Evolutionary conservation across 2,113 vertebrate genomes (phyloP), one percentile per base, ranked within the genome.

Genomic region (Epinephelus cyanopodus): DNA sequence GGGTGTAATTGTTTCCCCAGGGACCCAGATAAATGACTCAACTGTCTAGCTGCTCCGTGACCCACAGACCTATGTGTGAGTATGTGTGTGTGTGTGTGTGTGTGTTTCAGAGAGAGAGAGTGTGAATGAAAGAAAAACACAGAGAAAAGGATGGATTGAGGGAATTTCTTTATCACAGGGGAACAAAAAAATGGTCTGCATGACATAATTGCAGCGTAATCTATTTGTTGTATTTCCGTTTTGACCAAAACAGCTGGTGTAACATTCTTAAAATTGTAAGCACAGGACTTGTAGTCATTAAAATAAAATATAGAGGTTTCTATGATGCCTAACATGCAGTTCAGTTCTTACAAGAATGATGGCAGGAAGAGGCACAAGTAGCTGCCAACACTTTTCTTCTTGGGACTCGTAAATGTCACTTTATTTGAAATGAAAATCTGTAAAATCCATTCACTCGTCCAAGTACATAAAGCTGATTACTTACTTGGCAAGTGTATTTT

Each of bases 1-100:
- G 27, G 48, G 45, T 83, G 70, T 91, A 90, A 90, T 91, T 91
- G 86, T 87, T 81, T 85, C 91, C 87, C 82, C 60, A 25, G 82
- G 37, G 86, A 85, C 23, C 54, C 19, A 72, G 74, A 81, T 50
- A 54, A 82, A 85, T 64, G 85, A 66, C 69, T 82, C 66, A 66
- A 86, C 68, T 78, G 81, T 78, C 81, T 56, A 3, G 37, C 72
- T 84, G 61, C 64, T 29, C 53, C 0, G 12, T 81, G 77, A 85
- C 66, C 87, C 53, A 21, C 53, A 66, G 61, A 71, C 45, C 48
- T 11, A 6, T 45, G 52, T 29, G 14, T 62, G 64, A 47, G 75
- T 72, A 65, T 62, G 76, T 78, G 79, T 65, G 72, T 76, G 74
- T 23, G 48, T 73, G 27, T 58, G 23, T 74, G 25, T 74, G 80